Percentiles rank a stretch among this genome's conserved stretches.
These are phyloP conservation scores for Globia sparganii DNA, from an alignment of 2,888 invertebrate species.

Conservation along the genomic window DNA sequence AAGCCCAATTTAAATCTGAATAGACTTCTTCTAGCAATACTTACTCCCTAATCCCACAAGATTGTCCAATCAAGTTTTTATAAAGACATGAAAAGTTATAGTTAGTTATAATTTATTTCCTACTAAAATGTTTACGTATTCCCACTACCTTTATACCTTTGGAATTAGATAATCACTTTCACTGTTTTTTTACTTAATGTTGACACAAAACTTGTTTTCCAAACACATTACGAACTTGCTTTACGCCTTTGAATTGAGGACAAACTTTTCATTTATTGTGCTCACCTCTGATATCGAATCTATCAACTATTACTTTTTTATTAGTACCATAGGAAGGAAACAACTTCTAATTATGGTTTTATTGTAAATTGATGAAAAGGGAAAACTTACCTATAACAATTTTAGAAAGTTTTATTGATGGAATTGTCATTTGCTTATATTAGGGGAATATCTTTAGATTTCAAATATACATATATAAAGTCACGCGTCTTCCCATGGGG, in stretches of 20 bases:
- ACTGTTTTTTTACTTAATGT: constrained; percentile 62
- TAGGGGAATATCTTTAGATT: not conserved
- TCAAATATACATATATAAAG: not conserved
- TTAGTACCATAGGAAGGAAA: constrained; percentile 27
- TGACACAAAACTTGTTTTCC: constrained; percentile 65
- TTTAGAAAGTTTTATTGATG: constrained; percentile 47
- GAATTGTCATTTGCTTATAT: constrained; percentile 29
- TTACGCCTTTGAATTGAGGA: constrained; percentile 35
- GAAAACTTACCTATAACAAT: constrained; percentile 32
- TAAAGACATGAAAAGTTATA: not conserved
- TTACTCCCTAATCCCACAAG: not conserved
- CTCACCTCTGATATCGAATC: constrained; percentile 35
- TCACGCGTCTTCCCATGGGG: not conserved
- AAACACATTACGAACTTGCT: constrained; percentile 53
- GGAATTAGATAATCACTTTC: constrained; percentile 70
- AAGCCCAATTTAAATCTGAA: not conserved
- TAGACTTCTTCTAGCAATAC: not conserved
- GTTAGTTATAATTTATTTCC: not conserved
- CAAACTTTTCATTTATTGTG: constrained; percentile 48
- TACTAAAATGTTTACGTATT: constrained; percentile 38
- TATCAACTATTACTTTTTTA: constrained; percentile 34
- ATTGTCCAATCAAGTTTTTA: not conserved
- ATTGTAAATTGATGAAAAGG: constrained; percentile 31
- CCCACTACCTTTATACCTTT: constrained; percentile 50
- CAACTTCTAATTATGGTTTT: constrained; percentile 42